phyloP scores from a whole-genome alignment of 1,140 invertebrate genomes.

The Conopomorpha cramerella region DNA sequence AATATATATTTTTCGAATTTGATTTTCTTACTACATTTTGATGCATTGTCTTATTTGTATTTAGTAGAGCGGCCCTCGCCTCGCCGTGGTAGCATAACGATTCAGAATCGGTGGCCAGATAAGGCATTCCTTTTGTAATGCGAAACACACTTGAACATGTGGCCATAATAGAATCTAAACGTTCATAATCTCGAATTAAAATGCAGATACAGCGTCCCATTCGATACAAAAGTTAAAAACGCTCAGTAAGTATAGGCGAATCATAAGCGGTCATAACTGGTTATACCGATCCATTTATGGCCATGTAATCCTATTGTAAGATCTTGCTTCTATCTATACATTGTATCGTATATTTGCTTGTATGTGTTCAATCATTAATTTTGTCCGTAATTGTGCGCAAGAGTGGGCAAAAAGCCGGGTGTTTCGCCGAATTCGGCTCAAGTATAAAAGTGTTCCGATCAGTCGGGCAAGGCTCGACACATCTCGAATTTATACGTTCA shows the following conservation, averaged over 20 bases:
- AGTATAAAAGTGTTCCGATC: conserved; percentile 37
- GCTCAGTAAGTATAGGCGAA: conserved; percentile 31
- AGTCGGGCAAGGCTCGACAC: conserved; percentile 19
- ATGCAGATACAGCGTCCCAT: conserved; percentile 46
- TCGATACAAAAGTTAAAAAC: conserved; percentile 51
- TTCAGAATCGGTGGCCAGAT: too few species aligned
- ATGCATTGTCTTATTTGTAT: too few species aligned
- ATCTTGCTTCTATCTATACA: conserved; percentile 13
- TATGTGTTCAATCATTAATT: conserved; percentile 55
- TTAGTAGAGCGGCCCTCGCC: too few species aligned
- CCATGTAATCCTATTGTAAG: conserved; percentile 51
- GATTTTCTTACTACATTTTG: too few species aligned
- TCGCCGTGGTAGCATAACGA: too few species aligned
- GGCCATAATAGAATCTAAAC: conserved; percentile 3
- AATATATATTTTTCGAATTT: too few species aligned
- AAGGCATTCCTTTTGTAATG: too few species aligned
- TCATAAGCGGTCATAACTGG: conserved; percentile 54
- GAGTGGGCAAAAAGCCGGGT: conserved; percentile 39
- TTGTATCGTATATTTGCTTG: conserved; percentile 15
- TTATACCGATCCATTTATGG: conserved; percentile 46
- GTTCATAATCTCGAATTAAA: conserved; percentile 42
- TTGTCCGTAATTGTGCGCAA: conserved; percentile 52
- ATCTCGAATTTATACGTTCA: conserved; percentile 50
- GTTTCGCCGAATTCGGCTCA: conserved; percentile 35
- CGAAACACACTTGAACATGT: conserved; percentile 1